A percentile compares a stretch with the other conserved stretches of the same genome.
These are phyloP conservation scores for Reticulitermes lucifugus DNA, from an alignment of 2,888 invertebrate genomes.

Conservation along the genomic window DNA sequence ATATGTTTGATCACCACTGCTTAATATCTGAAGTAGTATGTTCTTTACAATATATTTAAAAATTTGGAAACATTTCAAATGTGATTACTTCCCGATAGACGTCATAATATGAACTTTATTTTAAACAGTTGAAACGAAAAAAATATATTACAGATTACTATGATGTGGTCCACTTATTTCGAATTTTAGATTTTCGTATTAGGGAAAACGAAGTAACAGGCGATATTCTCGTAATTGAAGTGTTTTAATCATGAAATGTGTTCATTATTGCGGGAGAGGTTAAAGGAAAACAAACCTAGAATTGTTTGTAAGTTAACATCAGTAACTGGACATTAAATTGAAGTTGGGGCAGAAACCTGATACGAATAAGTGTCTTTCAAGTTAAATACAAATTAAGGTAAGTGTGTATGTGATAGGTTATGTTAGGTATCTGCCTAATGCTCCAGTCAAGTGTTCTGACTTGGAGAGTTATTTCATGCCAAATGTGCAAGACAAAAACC, in stretches of 20 bases:
- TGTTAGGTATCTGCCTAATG: neutral
- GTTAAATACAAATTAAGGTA: neutral
- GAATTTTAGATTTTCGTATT: conserved; percentile 21
- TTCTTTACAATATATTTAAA: neutral
- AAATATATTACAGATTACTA: neutral
- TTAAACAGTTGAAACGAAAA: neutral
- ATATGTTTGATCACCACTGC: neutral
- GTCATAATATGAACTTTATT: conserved; percentile 17
- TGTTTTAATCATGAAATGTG: conserved; percentile 12
- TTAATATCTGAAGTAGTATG: conserved; percentile 1
- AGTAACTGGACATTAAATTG: conserved; percentile 4
- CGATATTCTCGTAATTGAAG: neutral
- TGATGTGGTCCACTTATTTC: neutral
- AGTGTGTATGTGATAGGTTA: neutral
- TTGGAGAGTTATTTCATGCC: neutral
- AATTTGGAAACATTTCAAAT: neutral
- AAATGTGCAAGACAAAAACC: conserved; percentile 8
- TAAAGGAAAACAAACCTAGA: neutral
- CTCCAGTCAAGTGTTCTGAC: neutral
- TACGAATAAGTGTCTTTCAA: neutral
- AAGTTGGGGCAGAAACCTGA: neutral
- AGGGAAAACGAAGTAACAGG: neutral
- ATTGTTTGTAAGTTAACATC: conserved; percentile 4
- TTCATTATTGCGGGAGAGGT: neutral
- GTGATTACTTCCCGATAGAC: conserved; percentile 39